phyloP scores from a whole-genome alignment of 2,797 vertebrate genomes.

The Gymnoscopelus microlampas region DNA sequence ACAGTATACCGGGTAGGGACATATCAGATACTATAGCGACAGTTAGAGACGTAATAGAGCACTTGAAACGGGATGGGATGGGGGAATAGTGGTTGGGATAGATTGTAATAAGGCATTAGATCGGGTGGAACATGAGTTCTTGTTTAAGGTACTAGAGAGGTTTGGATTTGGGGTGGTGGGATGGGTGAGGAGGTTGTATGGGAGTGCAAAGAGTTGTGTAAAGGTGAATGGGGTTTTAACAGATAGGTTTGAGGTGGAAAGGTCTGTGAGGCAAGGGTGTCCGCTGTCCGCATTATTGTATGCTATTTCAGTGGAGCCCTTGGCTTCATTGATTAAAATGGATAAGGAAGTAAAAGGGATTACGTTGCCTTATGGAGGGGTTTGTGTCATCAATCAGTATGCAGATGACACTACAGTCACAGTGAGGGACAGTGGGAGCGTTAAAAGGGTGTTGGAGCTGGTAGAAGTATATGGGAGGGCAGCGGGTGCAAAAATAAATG shows the following conservation, averaged over 20 bases:
- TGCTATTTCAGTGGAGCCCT: neutral
- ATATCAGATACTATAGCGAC: neutral
- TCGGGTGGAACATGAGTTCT: constrained; percentile 1
- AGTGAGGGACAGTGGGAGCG: neutral
- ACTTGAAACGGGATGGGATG: neutral
- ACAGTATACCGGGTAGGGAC: constrained; percentile 3
- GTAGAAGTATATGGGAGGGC: neutral
- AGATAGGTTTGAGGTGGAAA: neutral
- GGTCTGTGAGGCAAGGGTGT: constrained; percentile 9
- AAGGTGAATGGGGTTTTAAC: neutral
- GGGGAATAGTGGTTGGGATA: neutral
- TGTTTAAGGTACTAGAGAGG: neutral
- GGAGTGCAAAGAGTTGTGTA: neutral
- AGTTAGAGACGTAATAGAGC: neutral
- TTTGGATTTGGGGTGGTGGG: constrained; percentile 1
- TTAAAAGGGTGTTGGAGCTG: neutral
- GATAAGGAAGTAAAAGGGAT: neutral
- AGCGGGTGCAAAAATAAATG: neutral
- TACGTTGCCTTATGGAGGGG: neutral
- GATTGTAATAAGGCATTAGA: constrained; percentile 13
- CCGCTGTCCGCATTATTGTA: constrained; percentile 2
- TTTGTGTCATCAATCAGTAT: constrained; percentile 2
- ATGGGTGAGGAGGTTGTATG: neutral
- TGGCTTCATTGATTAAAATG: neutral
- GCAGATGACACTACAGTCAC: constrained; percentile 9